Base-by-base conservation (phyloP, 2,888 invertebrate species). In the Drosophila multiciliata region DNA sequence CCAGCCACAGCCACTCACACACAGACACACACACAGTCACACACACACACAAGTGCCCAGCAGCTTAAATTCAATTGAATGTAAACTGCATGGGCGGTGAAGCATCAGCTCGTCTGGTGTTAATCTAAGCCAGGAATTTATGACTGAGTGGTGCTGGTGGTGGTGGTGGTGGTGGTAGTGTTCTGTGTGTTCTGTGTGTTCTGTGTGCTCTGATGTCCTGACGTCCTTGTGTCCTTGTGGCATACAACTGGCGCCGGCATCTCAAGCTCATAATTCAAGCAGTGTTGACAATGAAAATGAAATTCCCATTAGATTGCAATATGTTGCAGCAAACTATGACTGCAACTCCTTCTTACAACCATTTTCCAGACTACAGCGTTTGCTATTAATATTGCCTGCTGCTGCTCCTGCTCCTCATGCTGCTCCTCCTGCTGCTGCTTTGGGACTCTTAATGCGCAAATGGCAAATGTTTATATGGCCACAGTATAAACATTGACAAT, bases 231-330 rank as follows among this genome's bases (percentile, higher is more conserved):
- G 38, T 65, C 9, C 29, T 15, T 45, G 29, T 35, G 33, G 69
- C 32, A 45, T 26, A 49, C 49, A 49, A 11, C 59, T 63, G 65
- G 61, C 63, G 52, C 35, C 65, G 48, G 63, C 75, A 70, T 45
- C 62, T 62, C 65, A 20, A 62, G 63, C 87, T 84, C 85, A 85
- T 89, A 85, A 85, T 82, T 85, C 90, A 89, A 84, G 73, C 74
- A 74, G 88, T 85, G 85, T 89, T 89, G 85, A 85, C 85, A 85
- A 85, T 85, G 85, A 85, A 87, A 85, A 84, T 89, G 85, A 85
- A 85, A 76, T 84, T 89, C 79, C 85, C 85, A 85, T 85, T 85
- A 85, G 89, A 85, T 84, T 85, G 85, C 90, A 85, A 85, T 85
- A 85, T 85, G 90, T 89, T 89, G 84, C 87, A 89, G 89, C 64